Percentiles rank a stretch among this genome's conserved stretches.
Conservation (phyloP, 2,888 invertebrate genomes). For the Diplolepis rosae region DNA sequence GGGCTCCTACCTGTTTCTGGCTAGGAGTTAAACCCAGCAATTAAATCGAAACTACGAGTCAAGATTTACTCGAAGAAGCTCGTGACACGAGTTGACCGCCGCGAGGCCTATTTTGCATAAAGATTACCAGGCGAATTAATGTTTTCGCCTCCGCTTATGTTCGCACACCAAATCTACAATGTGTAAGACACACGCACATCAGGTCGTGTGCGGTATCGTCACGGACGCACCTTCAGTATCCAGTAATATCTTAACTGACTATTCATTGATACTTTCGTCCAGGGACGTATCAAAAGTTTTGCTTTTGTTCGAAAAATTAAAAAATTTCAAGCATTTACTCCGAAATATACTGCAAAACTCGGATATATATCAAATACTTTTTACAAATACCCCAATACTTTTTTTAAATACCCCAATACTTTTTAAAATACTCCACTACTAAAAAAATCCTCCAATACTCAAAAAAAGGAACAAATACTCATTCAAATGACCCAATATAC, state of each 20-base stretch:
- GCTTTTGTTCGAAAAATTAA: no score
- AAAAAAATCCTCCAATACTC: no score
- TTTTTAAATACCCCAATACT: no score
- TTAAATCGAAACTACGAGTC: constrained; percentile 11
- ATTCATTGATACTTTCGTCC: constrained; percentile 32
- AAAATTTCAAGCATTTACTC: no score
- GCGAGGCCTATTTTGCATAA: constrained; percentile 13
- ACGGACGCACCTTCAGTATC: not conserved
- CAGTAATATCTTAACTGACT: constrained; percentile 26
- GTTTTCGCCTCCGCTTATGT: constrained; percentile 24
- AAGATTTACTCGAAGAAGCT: constrained; percentile 25
- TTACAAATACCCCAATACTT: no score
- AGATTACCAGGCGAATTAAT: constrained; percentile 21
- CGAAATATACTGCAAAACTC: no score
- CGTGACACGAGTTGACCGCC: constrained; percentile 24
- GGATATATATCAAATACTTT: no score
- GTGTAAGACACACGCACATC: not conserved
- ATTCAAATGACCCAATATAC: no score
- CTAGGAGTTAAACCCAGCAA: not conserved
- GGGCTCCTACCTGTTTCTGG: not conserved
- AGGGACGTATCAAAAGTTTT: constrained; percentile 19
- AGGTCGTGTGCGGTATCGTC: not conserved
- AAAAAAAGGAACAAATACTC: no score
- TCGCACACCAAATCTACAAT: constrained; percentile 22
- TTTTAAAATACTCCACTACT: no score